Evolutionary conservation across 2,888 invertebrate species (phyloP), one percentile per base, ranked within the genome.

Genomic region (Tryphoninae sp.): DNA sequence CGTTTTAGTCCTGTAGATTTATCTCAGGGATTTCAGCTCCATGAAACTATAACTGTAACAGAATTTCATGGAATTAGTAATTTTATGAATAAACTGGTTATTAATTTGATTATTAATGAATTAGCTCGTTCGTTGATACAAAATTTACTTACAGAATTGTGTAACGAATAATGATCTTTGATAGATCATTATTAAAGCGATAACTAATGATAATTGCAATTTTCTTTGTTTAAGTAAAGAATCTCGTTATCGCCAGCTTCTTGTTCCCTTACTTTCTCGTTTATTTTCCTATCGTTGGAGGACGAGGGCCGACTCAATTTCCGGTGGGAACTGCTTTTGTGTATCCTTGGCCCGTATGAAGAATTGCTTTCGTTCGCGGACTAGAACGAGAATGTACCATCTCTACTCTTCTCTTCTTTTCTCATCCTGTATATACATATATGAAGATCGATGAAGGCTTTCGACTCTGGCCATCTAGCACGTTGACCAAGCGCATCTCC

Each of bases 251-350:
- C 49, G 67, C 26, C 23, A 67, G 45, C 49, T 49, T 16, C 9
- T n/a, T n/a, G 13, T 67, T 67, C 23, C 26, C 49, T 16, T 68
- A 84, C 9, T 64, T 81, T 6, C 72, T 42, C 75, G 67, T 61
- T 42, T 80, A 0, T 73, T 64, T 9, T 78, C 40, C 0, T 42
- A 26, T 45, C 22, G 11, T 1, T 62, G 62, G 0, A 68, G 2
- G 8, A 81, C 80, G 23, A 26, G 8, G 33, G 16, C 33, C 9
- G 19, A 53, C 68, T 68, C 55, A 69, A 69, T 76, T 76, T 76
- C 59, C 11, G 26, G 59, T 16, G 49, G 26, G 42, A 23, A 49
- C 53, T 16, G 59, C 67, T 68, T 45, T 49, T 59, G 69, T 58
- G 55, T 69, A 55, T 22, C 40, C 53, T 40, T 40, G 42, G 40